A percentile compares a stretch with the other conserved stretches of the same genome.
phyloP scores from a whole-genome alignment of 2,797 vertebrate genomes.

The Yasuhikotakia modesta region DNA sequence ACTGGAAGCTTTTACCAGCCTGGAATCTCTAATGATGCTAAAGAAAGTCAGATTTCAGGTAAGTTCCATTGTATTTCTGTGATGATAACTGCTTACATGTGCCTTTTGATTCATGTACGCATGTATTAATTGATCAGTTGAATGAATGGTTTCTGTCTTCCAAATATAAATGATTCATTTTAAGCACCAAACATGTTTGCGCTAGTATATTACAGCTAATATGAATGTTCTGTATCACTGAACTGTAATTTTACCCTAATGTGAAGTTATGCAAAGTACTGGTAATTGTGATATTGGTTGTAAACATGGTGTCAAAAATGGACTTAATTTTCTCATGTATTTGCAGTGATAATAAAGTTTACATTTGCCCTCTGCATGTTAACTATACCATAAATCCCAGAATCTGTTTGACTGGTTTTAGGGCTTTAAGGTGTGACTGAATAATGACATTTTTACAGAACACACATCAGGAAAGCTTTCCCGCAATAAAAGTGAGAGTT shows the following conservation, averaged over 20 bases:
- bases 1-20: background rate
- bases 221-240: too few relatives aligned
- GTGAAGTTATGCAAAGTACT: too few relatives aligned
- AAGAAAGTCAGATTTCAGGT: conserved; percentile 81
- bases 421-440: background rate
- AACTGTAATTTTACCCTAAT: too few relatives aligned
- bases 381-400: background rate
- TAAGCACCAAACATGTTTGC: background rate
- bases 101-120: background rate
- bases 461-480: conserved; percentile 2
- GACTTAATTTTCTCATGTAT: too few relatives aligned
- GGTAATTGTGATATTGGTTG: too few relatives aligned
- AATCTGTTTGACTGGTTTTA: too few relatives aligned
- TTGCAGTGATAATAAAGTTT: background rate
- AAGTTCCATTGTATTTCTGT: conserved; percentile 31
- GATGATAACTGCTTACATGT: background rate
- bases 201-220: too few relatives aligned
- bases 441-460: conserved; percentile 6
- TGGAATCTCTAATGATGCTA: conserved; percentile 65
- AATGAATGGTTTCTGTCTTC: background rate
- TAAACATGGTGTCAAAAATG: too few relatives aligned
- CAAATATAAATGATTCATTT: background rate
- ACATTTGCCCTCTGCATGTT: background rate
- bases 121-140: background rate
- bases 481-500: conserved; percentile 27